Evolutionary conservation across 2,797 vertebrate species (phyloP).

Genomic region (Tokudaia tokunoshimensis): DNA sequence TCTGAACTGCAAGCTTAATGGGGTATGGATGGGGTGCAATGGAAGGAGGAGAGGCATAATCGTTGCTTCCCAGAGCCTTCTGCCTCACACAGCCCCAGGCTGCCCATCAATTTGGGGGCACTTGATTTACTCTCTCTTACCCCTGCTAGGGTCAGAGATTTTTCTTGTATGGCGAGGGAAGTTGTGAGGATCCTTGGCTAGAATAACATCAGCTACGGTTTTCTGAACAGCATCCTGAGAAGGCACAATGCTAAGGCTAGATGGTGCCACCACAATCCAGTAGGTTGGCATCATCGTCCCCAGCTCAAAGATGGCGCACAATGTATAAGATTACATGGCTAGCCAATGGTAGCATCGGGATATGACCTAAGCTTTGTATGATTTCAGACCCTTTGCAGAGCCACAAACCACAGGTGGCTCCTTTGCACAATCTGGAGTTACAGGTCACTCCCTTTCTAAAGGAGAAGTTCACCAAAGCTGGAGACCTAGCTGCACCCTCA

Average conservation of each 20-base stretch:
- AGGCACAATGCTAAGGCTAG: background rate
- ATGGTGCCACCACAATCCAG: too few species aligned
- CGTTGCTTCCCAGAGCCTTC: background rate
- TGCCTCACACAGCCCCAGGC: background rate
- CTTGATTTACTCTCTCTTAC: background rate
- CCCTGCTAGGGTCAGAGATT: background rate
- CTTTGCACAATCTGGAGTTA: rapidly evolving
- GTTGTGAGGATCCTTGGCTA: background rate
- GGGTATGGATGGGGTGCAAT: background rate
- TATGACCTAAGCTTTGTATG: background rate
- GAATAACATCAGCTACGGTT: background rate
- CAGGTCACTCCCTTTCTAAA: background rate
- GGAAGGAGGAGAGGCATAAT: background rate
- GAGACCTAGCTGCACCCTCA: background rate
- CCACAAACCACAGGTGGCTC: rapidly evolving
- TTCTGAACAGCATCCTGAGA: rapidly evolving
- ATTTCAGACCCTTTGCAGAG: background rate
- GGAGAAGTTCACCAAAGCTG: background rate
- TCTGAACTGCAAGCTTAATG: background rate
- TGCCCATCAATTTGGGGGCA: background rate
- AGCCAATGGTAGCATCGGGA: background rate
- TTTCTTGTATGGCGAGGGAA: background rate
- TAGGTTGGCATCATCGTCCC: background rate
- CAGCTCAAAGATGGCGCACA: background rate
- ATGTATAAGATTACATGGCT: background rate